Base-by-base conservation (phyloP, 2,888 invertebrate species). In the Operophtera brumata region DNA sequence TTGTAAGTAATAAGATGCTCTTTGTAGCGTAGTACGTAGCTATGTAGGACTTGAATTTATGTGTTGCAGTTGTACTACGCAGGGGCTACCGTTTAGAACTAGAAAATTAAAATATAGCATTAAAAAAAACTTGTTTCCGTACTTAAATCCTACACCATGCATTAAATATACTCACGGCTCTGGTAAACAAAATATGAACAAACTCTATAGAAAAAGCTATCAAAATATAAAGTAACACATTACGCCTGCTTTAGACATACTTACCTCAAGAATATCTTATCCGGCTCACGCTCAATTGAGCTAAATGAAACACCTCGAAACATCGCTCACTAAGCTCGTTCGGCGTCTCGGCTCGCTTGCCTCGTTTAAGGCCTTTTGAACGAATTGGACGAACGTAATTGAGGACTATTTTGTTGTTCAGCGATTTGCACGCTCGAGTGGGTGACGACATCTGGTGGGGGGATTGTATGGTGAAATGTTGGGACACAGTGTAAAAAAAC, bases 231-330 rank as follows among this genome's bases (percentile, higher is more conserved):
- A 47, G 47, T 36, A 13, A 43, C 47, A 47, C 53, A 42, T 53
- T 41, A 57, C 52, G 45, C 11, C 30, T 2, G 41, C 40, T 57
- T 35, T 53, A 49, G 59, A 57, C 64, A 52, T 35, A 58, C 56
- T 55, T 50, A 61, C 64, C 59, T 62, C 59, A 57, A 56, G 54
- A 47, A 49, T 59, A 59, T 50, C 69, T 69, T 76, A 76, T 76
- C 76, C 47, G 41, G 47, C 57, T 71, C 65, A 69, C 76, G 58
- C 69, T 64, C 76, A 75, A 76, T 76, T 76, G 75, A 66, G 62
- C 65, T 69, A 73, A n/a, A 71, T 70, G 72, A 69, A 65, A 70
- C 73, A 75, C 71, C 70, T 69, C 67, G 25, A 36, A 49, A 50
- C 49, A 49, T 42, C 45, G 48, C 45, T 42, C n/a, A 6, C 14